Base-by-base conservation (phyloP, 2,113 vertebrate genomes). In the Plestiodon gilberti region DNA sequence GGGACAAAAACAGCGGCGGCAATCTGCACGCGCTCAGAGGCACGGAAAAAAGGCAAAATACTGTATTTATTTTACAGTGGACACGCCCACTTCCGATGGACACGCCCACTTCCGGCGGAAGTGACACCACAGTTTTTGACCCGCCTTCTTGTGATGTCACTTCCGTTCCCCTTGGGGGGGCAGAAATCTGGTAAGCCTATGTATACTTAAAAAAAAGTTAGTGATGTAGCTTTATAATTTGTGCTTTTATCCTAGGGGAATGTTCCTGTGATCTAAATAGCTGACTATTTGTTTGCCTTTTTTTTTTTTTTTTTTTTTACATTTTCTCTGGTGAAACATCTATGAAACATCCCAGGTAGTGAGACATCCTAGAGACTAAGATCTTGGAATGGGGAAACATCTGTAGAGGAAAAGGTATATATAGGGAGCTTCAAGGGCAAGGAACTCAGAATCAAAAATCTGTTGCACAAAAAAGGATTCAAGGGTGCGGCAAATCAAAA, bases 401-500 rank as follows among this genome's bases (percentile, higher is more conserved):
- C 33, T 30, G 10, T 35, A 70, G n/a, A 30, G 18, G 67, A 70
- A 70, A 70, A 70, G 67, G 67, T 70, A 70, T 70, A 70, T 70
- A 70, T 70, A 70, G 1, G 67, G n/a, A 48, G 43, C 48, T 62
- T 25, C 62, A 7, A 38, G 77, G 23, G n/a, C 61, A 5, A 77
- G 67, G 78, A 77, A 73, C 48, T 85, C 69, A 78, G 78, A 78
- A 85, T 5, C 43, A 48, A 48, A n/a, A n/a, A n/a, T 69, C 78
- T 69, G 78, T 61, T n/a, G 78, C 57, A 80, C 69, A 25, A 74
- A 43, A 86, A 64, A 40, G 17, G 81, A 81, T 15, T 75, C 78
- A 75, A 78, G n/a, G n/a, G n/a, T n/a, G n/a, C n/a, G n/a, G n/a
- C n/a, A n/a, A 75, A 81, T 59, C 40, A 74, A 81, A 87, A 33